Evolutionary conservation across 1,140 invertebrate genomes (phyloP), one percentile per base, ranked within the genome.

Genomic region (Zaprionus vittiger): DNA sequence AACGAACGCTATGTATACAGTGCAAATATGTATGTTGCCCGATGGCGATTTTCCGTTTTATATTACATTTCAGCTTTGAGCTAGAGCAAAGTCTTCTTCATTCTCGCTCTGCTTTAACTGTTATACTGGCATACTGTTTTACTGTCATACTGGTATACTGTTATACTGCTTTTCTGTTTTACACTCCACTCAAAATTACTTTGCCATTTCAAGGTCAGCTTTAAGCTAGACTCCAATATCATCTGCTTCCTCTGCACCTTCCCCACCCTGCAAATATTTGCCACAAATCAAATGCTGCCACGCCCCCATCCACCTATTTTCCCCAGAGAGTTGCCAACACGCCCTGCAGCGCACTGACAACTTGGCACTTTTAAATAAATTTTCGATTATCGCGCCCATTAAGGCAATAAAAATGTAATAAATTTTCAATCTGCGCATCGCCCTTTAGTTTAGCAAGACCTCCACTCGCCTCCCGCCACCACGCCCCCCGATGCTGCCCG

Each of bases 341-440:
- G 60, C 41, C 64, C 59, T 12, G 54, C 37, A 61, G 57, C 69
- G 47, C 28, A 62, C 73, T 61, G 59, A 78, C 62, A 73, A 72
- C 65, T 75, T 79, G 67, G 70, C 73, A 76, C 79, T 79, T 75
- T 84, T 91, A 91, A 91, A 91, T 91, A 89, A 91, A 91, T 85
- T 91, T 91, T 91, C 89, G 89, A 91, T 91, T 91, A 91, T 91
- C 89, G 84, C 79, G 71, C 63, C 79, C 89, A 87, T 81, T 91
- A 85, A 80, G 83, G 89, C 83, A 91, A 91, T 91, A 91, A 91
- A 91, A 91, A 87, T 85, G 77, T 81, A 91, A 87, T 91, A 91
- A 87, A 91, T 91, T 91, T 91, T 91, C 89, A 87, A 91, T 91
- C 86, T 86, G 71, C 80, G 75, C 41, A 12, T 56, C 60, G 61